Conservation (phyloP, 2,888 invertebrate species). For the Cheiracanthium punctorium region DNA sequence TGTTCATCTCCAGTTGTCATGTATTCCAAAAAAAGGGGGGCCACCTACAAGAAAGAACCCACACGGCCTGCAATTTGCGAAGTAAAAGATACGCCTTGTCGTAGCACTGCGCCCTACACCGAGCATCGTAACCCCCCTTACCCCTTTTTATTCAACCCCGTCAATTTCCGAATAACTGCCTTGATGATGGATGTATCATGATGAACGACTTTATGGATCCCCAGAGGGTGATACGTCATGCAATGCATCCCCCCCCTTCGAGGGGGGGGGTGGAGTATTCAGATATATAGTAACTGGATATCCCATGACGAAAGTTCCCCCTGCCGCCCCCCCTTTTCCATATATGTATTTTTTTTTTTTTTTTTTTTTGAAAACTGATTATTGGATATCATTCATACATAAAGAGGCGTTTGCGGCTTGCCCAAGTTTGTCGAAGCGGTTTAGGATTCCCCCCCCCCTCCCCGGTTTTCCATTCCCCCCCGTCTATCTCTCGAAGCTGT, state of each 20-base stretch:
- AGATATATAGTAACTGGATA: not conserved
- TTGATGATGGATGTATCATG: constrained; percentile 57
- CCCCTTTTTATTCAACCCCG: constrained; percentile 37
- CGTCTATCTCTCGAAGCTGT: not conserved
- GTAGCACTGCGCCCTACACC: no score
- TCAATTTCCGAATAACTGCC: constrained; percentile 59
- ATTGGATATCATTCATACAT: constrained; percentile 62
- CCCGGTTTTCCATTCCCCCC: not conserved
- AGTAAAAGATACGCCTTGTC: not conserved
- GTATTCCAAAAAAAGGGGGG: no score
- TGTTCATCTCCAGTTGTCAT: no score
- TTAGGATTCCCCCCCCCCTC: not conserved
- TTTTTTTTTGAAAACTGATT: constrained; percentile 40
- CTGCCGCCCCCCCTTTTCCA: not conserved
- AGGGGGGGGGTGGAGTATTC: not conserved
- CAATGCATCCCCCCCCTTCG: not conserved
- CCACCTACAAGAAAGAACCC: no score
- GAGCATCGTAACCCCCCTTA: not conserved
- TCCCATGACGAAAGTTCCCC: not conserved
- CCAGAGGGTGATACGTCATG: constrained; percentile 63
- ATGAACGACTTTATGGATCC: constrained; percentile 53
- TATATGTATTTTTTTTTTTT: no score
- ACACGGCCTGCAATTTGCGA: not conserved
- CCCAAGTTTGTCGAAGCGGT: constrained; percentile 31
- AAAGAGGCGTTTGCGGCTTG: constrained; percentile 58